A percentile compares a stretch with the other conserved stretches of the same genome.
These are phyloP conservation scores for Tortrix viridana DNA, from an alignment of 2,888 invertebrate species.

Conservation along the genomic window DNA sequence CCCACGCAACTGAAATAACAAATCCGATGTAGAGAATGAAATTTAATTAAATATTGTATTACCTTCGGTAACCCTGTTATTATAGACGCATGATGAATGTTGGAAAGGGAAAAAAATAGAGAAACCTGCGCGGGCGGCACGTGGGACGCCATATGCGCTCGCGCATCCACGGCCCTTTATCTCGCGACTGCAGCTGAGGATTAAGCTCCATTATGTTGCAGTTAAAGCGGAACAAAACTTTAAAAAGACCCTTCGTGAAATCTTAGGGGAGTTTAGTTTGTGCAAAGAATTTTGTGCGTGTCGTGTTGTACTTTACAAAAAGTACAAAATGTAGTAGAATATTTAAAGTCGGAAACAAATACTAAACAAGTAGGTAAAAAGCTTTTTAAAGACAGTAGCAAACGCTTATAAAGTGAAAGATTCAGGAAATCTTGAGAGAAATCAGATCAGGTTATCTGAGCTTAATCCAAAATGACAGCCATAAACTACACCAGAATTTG, in stretches of 20 bases:
- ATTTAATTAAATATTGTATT: conserved; percentile 75
- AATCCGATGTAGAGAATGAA: conserved; percentile 59
- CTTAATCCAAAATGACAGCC: conserved; percentile 36
- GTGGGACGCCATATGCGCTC: conserved; percentile 80
- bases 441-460: conserved; percentile 36
- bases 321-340: neutral
- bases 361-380: neutral
- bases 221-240: conserved; percentile 49
- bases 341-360: neutral
- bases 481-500: conserved; percentile 39
- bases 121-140: conserved; percentile 77
- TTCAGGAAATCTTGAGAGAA: conserved; percentile 34
- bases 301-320: too few relatives aligned
- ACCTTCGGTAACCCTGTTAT: conserved; percentile 68
- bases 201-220: conserved; percentile 68
- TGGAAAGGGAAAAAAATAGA: conserved; percentile 68
- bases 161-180: conserved; percentile 71
- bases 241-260: conserved; percentile 53
- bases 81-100: conserved; percentile 76
- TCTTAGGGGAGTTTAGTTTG: conserved; percentile 43
- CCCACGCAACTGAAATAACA: conserved; percentile 54
- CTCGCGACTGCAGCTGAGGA: conserved; percentile 68
- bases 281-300: conserved; percentile 17
- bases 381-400: conserved; percentile 8
- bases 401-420: conserved; percentile 36